Base-by-base conservation (phyloP, 2,797 vertebrate species). In the Prunella strophiata region DNA sequence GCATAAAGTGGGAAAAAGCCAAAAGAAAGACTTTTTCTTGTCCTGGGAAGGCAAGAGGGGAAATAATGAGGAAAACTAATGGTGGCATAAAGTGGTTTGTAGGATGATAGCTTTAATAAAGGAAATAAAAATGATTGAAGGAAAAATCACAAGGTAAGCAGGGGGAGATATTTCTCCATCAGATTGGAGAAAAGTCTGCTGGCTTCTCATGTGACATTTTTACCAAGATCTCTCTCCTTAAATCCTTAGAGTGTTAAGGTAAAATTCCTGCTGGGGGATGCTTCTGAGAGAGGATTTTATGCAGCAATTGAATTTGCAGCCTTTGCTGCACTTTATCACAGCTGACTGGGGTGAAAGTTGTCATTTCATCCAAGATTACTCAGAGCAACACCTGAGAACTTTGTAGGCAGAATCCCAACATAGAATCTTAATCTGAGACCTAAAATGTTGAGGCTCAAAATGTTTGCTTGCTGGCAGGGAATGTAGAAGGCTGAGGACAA, bases 1-100 rank as follows among this genome's bases (percentile, higher is more conserved):
- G 97, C 97, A 97, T 93, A 97, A 96, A 96, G 94, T 94, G 92
- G 97, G 97, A 95, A 97, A 96, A 97, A 97, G 96, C 97, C 97
- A 97, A 97, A 97, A 97, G 76, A 97, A 96, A 95, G 95, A 97
- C 96, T 91, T 97, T 97, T 97, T 97, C 96, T 97, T 97, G 96
- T 97, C 97, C 97, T 97, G 94, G 96, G 96, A 97, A 97, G 93
- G 97, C 92, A 97, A 97, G 96, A 97, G 86, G 94, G 94, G 96
- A 97, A 94, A 97, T 45, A 66, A 92, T 97, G 90, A 97, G 82
- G 96, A 88, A 93, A 95, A 81, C 93, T 43, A 90, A 91, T 78
- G 85, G 58, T 66, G 79, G 29, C 8, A 18, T 30, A 48, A 43
- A 10, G 36, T 25, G 51, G 0, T 40, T 95, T 91, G 84, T 70